These are phyloP conservation scores for Lacerta bilineata DNA, from an alignment of 2,797 vertebrate species.

Conservation along the genomic window DNA sequence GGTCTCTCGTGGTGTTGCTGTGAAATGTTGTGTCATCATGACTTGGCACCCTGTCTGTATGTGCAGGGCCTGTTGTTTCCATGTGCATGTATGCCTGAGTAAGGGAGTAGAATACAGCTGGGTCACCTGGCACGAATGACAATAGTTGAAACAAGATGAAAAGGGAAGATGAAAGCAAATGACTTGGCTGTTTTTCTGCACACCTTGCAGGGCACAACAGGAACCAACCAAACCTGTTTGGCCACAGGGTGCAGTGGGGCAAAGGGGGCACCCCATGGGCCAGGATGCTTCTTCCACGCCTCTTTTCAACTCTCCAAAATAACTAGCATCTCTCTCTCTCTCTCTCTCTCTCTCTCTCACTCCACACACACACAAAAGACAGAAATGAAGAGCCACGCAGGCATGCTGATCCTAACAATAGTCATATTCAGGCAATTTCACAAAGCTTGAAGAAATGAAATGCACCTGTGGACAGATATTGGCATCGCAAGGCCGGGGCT, in stretches of 20 bases:
- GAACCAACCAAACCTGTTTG: background rate
- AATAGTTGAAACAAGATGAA: background rate
- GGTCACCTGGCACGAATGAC: slow-evolving; percentile 3
- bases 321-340: too few relatives aligned
- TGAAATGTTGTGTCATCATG: background rate
- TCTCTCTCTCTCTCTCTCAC: too few relatives aligned
- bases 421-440: background rate
- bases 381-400: background rate
- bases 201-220: background rate
- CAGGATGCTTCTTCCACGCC: background rate
- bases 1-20: background rate
- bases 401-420: background rate
- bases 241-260: background rate
- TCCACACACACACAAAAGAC: background rate
- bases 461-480: background rate
- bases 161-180: background rate
- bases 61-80: background rate
- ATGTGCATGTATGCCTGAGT: background rate
- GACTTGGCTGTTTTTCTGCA: background rate
- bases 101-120: background rate
- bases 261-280: background rate
- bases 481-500: too few relatives aligned
- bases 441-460: background rate
- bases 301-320: too few relatives aligned
- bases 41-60: background rate